Evolutionary conservation across 2,797 vertebrate species (phyloP).

Genomic region (Macropus fuliginosus): DNA sequence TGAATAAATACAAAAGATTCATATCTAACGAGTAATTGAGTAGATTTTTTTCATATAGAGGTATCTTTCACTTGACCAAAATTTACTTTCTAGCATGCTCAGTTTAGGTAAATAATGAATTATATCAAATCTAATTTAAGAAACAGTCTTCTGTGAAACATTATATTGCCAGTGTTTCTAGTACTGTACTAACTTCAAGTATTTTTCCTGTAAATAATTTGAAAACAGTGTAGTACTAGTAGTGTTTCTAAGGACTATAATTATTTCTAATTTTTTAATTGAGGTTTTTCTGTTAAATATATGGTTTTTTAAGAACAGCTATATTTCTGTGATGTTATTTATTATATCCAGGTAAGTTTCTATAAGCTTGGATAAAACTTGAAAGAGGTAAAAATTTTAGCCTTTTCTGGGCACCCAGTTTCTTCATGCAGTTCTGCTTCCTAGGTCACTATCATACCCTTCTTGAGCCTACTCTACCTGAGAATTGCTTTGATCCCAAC

Average conservation of each 20-base stretch:
- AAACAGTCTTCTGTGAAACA: neutral
- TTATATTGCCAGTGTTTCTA: neutral
- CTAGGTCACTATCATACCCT: neutral
- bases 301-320: neutral
- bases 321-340: neutral
- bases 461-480: neutral
- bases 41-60: neutral
- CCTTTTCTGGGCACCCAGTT: neutral
- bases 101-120: constrained; percentile 12
- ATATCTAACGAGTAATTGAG: constrained; percentile 21
- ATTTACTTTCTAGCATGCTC: constrained; percentile 39
- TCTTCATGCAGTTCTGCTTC: neutral
- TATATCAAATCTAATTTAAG: constrained; percentile 8
- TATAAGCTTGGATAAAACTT: constrained; percentile 6
- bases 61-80: constrained; percentile 25
- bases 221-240: neutral
- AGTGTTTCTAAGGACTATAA: neutral
- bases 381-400: neutral
- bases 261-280: neutral
- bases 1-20: neutral
- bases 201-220: neutral
- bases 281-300: neutral
- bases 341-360: neutral
- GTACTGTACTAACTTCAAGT: neutral
- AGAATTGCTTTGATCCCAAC: neutral